Conservation (phyloP, 2,888 invertebrate genomes). For the Lasius platythorax region DNA sequence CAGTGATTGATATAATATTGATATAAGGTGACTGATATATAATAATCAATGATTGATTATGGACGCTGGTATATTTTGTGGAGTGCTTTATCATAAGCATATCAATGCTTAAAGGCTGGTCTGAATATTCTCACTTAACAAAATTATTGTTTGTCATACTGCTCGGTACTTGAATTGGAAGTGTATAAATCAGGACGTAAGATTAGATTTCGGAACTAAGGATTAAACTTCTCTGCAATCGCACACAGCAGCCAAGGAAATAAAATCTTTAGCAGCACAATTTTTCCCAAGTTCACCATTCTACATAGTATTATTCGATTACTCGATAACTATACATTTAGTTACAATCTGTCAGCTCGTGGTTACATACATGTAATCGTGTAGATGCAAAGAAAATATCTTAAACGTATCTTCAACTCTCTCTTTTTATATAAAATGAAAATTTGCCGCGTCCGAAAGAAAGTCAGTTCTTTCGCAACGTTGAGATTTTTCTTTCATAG, state of each 20-base stretch:
- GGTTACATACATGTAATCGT: neutral
- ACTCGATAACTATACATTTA: neutral
- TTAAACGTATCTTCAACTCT: neutral
- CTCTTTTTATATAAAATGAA: neutral
- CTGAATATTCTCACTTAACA: slow-evolving; percentile 1
- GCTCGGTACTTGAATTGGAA: neutral
- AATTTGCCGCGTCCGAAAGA: neutral
- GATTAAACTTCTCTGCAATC: slow-evolving; percentile 9
- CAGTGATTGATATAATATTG: no score
- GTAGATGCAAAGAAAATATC: neutral
- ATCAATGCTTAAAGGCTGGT: neutral
- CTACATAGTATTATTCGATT: neutral
- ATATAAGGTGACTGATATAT: no score
- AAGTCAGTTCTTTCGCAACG: neutral
- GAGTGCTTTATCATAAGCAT: neutral
- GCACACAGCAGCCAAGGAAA: slow-evolving; percentile 62
- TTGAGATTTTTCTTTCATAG: neutral
- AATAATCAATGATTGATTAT: neutral
- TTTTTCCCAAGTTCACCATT: slow-evolving; percentile 29
- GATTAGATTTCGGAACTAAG: neutral
- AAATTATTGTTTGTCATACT: neutral
- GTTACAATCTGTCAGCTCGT: neutral
- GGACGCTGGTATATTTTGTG: neutral
- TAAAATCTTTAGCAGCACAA: slow-evolving; percentile 79
- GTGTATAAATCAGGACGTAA: slow-evolving; percentile 2